Conservation (phyloP, 2,888 invertebrate species). For the Orthosia cruda region DNA sequence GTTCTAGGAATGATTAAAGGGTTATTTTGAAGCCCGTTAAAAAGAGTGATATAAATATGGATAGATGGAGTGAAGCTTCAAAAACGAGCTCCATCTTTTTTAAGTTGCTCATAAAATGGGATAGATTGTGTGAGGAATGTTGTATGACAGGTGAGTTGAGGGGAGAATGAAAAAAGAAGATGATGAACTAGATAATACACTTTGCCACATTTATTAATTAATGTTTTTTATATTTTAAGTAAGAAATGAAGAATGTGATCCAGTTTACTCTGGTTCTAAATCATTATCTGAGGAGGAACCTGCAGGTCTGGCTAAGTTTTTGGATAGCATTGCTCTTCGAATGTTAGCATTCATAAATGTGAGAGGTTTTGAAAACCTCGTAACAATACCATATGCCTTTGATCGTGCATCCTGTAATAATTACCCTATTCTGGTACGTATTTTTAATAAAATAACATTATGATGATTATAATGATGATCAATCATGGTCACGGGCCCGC, state of each 20-base stretch:
- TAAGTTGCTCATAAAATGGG: neutral
- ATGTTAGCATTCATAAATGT: constrained; percentile 84
- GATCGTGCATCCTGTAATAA: constrained; percentile 74
- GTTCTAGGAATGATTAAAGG: too few species aligned
- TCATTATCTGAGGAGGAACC: constrained; percentile 84
- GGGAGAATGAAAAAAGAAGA: neutral
- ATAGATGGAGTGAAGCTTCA: neutral
- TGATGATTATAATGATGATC: neutral
- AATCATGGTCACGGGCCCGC: neutral
- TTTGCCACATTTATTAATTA: neutral
- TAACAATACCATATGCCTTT: constrained; percentile 83
- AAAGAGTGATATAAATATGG: neutral
- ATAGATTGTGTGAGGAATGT: neutral
- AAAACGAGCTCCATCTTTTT: neutral
- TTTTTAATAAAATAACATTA: neutral
- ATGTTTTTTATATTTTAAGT: constrained; percentile 38
- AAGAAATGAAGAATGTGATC: constrained; percentile 77
- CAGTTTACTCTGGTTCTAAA: constrained; percentile 78
- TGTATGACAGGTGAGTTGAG: too few species aligned
- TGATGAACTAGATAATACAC: neutral
- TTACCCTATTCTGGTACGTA: constrained; percentile 82
- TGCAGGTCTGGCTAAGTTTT: constrained; percentile 75
- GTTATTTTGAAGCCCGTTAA: too few species aligned
- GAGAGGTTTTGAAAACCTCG: constrained; percentile 80
- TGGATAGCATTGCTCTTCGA: constrained; percentile 78